These are phyloP conservation scores for Pachliopta kotzebuea DNA, from an alignment of 2,888 invertebrate genomes.

Conservation along the genomic window DNA sequence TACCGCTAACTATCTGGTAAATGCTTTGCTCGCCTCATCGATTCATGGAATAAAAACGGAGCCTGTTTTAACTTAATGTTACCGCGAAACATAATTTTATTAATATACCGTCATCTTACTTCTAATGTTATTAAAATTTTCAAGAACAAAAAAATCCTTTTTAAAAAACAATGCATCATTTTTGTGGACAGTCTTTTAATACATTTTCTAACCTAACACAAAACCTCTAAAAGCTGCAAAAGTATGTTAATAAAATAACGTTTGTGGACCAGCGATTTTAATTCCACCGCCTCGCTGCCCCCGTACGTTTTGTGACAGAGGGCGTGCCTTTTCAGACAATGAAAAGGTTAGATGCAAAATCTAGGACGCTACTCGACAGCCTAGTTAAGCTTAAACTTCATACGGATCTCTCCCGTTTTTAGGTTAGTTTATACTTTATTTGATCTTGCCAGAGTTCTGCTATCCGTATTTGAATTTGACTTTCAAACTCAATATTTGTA, in stretches of 20 bases:
- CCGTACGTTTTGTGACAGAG: conserved; percentile 9
- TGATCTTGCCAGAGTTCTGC: neutral
- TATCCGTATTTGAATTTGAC: neutral
- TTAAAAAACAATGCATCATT: too few species aligned
- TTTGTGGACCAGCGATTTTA: conserved; percentile 23
- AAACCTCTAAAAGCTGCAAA: conserved; percentile 12
- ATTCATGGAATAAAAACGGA: too few species aligned
- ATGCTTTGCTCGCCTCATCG: too few species aligned
- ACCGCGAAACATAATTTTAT: too few species aligned
- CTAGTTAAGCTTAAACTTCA: conserved; percentile 16
- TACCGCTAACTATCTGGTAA: too few species aligned
- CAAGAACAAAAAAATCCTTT: neutral
- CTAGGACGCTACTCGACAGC: conserved; percentile 22
- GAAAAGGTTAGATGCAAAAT: conserved; percentile 29
- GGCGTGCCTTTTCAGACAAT: conserved; percentile 27
- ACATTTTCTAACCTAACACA: neutral
- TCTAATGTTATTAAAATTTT: neutral
- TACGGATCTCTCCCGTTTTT: conserved; percentile 2
- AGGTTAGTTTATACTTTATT: conserved; percentile 16
- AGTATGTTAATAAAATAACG: conserved; percentile 24
- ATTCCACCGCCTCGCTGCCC: conserved; percentile 22
- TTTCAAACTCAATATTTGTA: neutral
- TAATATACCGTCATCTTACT: too few species aligned
- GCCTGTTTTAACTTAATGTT: too few species aligned
- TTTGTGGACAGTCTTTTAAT: too few species aligned